Conservation (phyloP, 2,113 vertebrate species). For the Grallaria varia region DNA sequence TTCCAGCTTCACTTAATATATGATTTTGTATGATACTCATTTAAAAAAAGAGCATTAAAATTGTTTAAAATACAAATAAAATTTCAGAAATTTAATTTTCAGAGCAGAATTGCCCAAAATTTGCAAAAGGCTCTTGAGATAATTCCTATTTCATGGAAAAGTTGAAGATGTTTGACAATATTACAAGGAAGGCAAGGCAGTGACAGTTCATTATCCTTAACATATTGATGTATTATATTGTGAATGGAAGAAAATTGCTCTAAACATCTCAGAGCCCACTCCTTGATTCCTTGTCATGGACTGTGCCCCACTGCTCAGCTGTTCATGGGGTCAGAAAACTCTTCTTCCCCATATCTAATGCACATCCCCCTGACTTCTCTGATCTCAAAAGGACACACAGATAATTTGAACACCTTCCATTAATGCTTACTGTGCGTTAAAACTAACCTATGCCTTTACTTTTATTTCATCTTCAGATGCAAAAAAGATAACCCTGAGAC, state of each 20-base stretch:
- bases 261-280: neutral
- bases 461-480: neutral
- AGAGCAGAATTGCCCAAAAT: neutral
- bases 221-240: too few relatives aligned
- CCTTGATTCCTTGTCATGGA: neutral
- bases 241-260: neutral
- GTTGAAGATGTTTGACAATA: neutral
- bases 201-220: neutral
- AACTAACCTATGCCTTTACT: neutral
- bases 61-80: neutral
- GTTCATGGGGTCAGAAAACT: neutral
- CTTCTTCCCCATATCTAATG: neutral
- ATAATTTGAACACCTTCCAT: neutral
- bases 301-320: neutral
- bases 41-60: neutral
- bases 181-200: neutral
- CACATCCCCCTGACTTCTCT: neutral
- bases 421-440: accelerated
- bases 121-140: neutral
- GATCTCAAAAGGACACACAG: neutral
- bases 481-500: neutral
- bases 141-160: neutral
- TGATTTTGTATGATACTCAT: neutral
- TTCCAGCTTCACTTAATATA: neutral
- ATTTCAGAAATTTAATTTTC: neutral